phyloP scores from a whole-genome alignment of 2,113 vertebrate species.

The Coptodon rendalli region DNA sequence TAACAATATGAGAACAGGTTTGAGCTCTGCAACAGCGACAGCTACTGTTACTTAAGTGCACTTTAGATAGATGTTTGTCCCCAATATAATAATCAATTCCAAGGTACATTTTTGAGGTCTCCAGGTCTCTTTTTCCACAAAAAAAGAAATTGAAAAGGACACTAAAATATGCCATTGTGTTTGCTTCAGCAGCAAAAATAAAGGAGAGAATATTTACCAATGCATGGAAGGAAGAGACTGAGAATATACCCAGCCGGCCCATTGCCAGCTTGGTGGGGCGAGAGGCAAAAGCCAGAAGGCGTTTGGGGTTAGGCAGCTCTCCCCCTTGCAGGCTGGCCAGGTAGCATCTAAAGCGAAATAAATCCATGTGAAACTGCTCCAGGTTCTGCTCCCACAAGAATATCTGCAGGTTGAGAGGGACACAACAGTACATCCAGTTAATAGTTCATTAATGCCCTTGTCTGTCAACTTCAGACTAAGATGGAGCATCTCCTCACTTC shows the following conservation, averaged over 20 bases:
- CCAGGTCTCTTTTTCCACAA: background rate
- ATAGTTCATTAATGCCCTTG: background rate
- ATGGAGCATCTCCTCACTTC: background rate
- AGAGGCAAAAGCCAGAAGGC: slow-evolving; percentile 89
- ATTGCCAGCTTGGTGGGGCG: slow-evolving; percentile 92
- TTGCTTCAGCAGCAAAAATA: background rate
- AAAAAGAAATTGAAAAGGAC: background rate
- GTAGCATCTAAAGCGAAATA: slow-evolving; percentile 92
- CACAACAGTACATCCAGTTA: background rate
- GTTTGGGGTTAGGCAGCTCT: slow-evolving; percentile 93
- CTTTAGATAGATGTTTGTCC: background rate
- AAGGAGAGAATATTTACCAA: slow-evolving; percentile 74
- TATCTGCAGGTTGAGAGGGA: slow-evolving; percentile 71
- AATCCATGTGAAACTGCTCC: slow-evolving; percentile 96
- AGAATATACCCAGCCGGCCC: slow-evolving; percentile 94
- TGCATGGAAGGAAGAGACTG: slow-evolving; percentile 90
- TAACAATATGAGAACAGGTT: background rate
- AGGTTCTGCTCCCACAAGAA: slow-evolving; percentile 96
- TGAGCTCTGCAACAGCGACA: background rate
- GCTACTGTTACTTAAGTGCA: background rate
- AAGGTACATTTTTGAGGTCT: background rate
- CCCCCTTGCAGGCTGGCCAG: slow-evolving; percentile 92
- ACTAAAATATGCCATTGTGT: background rate
- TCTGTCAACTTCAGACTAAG: background rate
- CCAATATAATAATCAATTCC: background rate